Evolutionary conservation across 2,797 vertebrate genomes (phyloP).

Genomic region (Synanceia verrucosa): DNA sequence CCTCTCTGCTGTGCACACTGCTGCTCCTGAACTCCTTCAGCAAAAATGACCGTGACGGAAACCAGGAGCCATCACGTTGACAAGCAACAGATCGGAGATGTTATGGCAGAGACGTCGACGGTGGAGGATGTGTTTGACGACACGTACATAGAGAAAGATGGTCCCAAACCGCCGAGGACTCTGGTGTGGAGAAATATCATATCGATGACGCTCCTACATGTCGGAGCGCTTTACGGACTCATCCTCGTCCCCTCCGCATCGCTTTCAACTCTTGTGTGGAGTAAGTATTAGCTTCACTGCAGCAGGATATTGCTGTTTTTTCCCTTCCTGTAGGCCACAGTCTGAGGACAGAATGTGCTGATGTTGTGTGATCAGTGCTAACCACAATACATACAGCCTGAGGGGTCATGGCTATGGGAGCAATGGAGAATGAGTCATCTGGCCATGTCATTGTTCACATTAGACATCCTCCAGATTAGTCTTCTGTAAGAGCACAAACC

Average conservation of each 20-base stretch:
- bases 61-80: slow-evolving; percentile 34
- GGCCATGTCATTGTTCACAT: slow-evolving; percentile 24
- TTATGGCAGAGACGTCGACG: slow-evolving; percentile 38
- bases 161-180: slow-evolving; percentile 78
- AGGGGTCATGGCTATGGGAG: slow-evolving; percentile 19
- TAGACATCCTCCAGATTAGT: not conserved
- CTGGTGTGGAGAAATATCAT: slow-evolving; percentile 96
- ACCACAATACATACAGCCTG: slow-evolving; percentile 20
- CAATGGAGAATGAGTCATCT: slow-evolving; percentile 51
- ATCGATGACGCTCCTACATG: slow-evolving; percentile 88
- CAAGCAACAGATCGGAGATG: slow-evolving; percentile 59
- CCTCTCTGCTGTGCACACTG: not conserved
- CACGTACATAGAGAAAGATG: slow-evolving; percentile 86
- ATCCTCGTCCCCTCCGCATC: slow-evolving; percentile 80
- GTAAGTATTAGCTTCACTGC: slow-evolving; percentile 80
- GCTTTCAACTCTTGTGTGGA: slow-evolving; percentile 82
- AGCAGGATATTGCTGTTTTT: not conserved
- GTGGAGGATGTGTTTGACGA: slow-evolving; percentile 89
- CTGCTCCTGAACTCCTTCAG: not conserved
- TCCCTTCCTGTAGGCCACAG: slow-evolving; percentile 6
- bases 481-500: not conserved
- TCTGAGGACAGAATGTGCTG: slow-evolving; percentile 54
- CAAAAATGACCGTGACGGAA: slow-evolving; percentile 69
- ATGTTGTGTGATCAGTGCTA: slow-evolving; percentile 47
- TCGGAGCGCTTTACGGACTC: slow-evolving; percentile 83